Conservation (phyloP, 2,113 vertebrate genomes). For the Leucoraja erinaceus region DNA sequence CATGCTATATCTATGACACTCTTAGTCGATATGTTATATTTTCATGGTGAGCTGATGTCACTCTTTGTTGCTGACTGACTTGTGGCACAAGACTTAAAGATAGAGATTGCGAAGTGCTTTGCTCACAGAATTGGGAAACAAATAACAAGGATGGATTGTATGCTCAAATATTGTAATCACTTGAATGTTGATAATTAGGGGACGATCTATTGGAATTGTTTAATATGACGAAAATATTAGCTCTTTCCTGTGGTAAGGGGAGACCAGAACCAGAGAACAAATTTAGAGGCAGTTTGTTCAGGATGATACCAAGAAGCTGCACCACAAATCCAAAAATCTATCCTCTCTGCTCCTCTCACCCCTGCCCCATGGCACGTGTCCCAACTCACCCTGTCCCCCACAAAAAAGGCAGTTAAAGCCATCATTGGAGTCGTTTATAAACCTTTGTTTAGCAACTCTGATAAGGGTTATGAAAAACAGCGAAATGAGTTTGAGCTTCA, state of each 20-base stretch:
- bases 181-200: not conserved
- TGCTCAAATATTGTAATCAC: no score
- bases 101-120: not conserved
- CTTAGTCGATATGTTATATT: no score
- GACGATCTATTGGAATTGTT: not conserved
- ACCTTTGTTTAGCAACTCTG: not conserved
- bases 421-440: not conserved
- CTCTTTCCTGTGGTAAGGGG: not conserved
- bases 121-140: not conserved
- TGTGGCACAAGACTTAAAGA: not conserved
- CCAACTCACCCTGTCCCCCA: not conserved
- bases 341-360: not conserved
- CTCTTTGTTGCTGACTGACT: not conserved
- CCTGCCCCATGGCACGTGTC: no score
- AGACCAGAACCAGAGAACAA: not conserved
- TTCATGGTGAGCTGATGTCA: no score
- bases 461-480: not conserved
- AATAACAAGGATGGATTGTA: not conserved
- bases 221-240: not conserved
- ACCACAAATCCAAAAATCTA: not conserved
- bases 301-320: not conserved
- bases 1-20: no score
- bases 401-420: not conserved
- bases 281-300: not conserved
- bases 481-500: not conserved